Base-by-base conservation (phyloP, 2,888 invertebrate genomes). In the Stenodema calcarata region DNA sequence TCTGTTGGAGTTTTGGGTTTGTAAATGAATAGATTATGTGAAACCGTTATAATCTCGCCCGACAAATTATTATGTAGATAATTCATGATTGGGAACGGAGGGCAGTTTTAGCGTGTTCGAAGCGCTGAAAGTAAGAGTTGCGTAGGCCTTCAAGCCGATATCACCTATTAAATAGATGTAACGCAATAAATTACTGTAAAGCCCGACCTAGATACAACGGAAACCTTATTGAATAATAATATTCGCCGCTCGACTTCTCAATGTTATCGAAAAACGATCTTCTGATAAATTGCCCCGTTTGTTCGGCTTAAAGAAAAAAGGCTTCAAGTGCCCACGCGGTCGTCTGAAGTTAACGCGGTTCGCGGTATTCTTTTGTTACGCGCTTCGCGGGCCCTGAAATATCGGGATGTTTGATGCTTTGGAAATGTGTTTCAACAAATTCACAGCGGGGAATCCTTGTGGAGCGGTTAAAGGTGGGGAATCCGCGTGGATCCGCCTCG, bases 181-280 rank as follows among this genome's bases (percentile, higher is more conserved):
- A 16, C 35, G 30, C 18, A 73, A 73, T 73, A 73, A 73, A 73
- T 73, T 73, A 73, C 73, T 6, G 62, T 62, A 62, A 62, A 62
- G 35, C 35, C 18, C 73, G 73, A 73, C 73, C 73, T 73, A 73
- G 73, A 73, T 73, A 73, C 41, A 73, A 16, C 73, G 73, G 73
- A 73, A 73, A 73, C 18, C 73, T 73, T 73, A 73, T 35, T 73
- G 73, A 73, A 41, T 73, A 35, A 73, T 73, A 41, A 73, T 73
- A 18, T 73, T 73, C 73, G 28, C 35, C 7, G 62, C 62, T 62
- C 62, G 62, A 30, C 73, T 35, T 73, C 30, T 73, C 73, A 73
- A 73, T 73, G 73, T 73, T 73, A 73, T 73, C 73, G 35, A 73
- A 30, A 35, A 41, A 62, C 62, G 62, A 62, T 62, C 62, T 18